phyloP scores from a whole-genome alignment of 92 coral and sea anemone species.

The Micromussa lordhowensis region DNA sequence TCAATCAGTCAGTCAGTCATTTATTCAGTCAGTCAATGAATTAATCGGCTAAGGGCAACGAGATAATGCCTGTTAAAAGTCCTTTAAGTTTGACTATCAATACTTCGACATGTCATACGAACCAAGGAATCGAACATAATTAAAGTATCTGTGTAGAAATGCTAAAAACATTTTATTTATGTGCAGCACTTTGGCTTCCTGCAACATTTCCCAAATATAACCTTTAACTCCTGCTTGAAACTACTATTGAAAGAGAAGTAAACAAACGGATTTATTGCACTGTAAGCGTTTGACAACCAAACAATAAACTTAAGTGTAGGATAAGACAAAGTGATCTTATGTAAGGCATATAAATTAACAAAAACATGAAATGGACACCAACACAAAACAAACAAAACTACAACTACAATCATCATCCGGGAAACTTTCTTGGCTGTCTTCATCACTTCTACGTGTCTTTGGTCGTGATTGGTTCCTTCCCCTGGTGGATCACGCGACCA shows the following conservation, averaged over 20 bases:
- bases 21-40: no score
- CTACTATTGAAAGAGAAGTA: neutral
- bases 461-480: constrained; percentile 35
- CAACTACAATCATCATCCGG: constrained; percentile 29
- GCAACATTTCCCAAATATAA: neutral
- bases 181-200: constrained; percentile 3
- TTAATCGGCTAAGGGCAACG: no score
- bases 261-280: neutral
- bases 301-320: constrained; percentile 15
- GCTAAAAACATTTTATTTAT: neutral
- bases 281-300: constrained; percentile 19
- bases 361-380: constrained; percentile 15
- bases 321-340: constrained; percentile 6
- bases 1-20: no score
- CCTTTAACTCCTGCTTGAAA: neutral
- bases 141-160: neutral
- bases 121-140: no score
- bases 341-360: neutral
- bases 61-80: no score
- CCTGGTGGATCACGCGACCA: constrained; percentile 37
- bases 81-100: no score
- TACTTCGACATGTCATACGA: no score
- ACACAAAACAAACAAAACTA: constrained; percentile 6
- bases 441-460: constrained; percentile 24
- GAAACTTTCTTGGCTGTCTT: constrained; percentile 32